Conservation (phyloP, 1,140 invertebrate genomes). For the Drosophila parvula region DNA sequence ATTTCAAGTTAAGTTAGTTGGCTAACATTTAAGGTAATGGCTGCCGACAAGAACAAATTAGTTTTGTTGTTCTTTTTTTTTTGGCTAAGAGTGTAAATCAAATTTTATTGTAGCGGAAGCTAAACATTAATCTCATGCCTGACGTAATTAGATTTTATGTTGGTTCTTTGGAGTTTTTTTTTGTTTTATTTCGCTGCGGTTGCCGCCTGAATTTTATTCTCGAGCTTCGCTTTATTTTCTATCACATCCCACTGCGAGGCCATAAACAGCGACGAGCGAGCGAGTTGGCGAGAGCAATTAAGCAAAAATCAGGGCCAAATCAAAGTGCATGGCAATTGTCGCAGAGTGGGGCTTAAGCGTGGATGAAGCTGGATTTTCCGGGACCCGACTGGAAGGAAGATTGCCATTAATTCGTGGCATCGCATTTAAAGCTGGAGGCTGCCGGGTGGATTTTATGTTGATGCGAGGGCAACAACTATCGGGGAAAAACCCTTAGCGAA, state of each 20-base stretch:
- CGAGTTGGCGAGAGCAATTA: conserved; percentile 76
- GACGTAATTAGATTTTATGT: conserved; percentile 51
- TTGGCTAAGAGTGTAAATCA: conserved; percentile 24
- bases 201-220: conserved; percentile 21
- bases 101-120: conserved; percentile 41
- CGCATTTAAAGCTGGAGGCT: conserved; percentile 77
- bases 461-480: conserved; percentile 49
- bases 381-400: conserved; percentile 48
- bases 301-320: conserved; percentile 82
- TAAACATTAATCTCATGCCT: conserved; percentile 47
- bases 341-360: conserved; percentile 68
- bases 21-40: not conserved
- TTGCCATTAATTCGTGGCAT: conserved; percentile 76
- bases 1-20: not conserved
- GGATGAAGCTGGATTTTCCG: conserved; percentile 31
- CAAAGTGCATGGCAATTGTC: conserved; percentile 81
- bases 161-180: conserved; percentile 31
- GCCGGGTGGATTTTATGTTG: conserved; percentile 69
- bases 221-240: conserved; percentile 36
- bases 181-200: conserved; percentile 24
- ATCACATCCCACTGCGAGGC: conserved; percentile 38
- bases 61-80: conserved; percentile 18
- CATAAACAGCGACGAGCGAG: conserved; percentile 49
- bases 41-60: conserved; percentile 13
- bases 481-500: not conserved